A percentile compares a stretch with the other conserved stretches of the same genome.
Evolutionary conservation across 2,888 invertebrate genomes (phyloP).

Genomic region (Amphipoea oculea): DNA sequence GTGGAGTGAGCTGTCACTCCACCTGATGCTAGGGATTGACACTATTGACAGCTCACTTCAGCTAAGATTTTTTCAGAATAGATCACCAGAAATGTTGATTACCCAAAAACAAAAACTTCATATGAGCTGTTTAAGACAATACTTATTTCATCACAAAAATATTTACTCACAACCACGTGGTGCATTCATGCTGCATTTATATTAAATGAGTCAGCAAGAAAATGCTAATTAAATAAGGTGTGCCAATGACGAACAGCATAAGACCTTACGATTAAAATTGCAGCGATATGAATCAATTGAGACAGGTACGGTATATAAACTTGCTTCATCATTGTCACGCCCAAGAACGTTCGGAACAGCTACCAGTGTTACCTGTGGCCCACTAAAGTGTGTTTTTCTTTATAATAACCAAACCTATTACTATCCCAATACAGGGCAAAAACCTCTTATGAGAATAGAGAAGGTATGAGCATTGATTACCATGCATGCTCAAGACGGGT

Average conservation of each 20-base stretch:
- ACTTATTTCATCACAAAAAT: conserved; percentile 13
- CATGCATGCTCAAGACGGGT: too few species aligned
- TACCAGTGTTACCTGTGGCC: not conserved
- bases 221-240: conserved; percentile 57
- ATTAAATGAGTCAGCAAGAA: conserved; percentile 52
- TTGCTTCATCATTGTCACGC: conserved; percentile 29
- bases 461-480: too few species aligned
- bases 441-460: too few species aligned
- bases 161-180: conserved; percentile 26
- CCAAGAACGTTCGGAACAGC: not conserved
- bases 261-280: conserved; percentile 40
- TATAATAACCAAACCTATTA: too few species aligned
- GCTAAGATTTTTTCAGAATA: not conserved
- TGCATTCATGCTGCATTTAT: conserved; percentile 53
- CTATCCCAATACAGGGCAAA: too few species aligned
- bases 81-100: not conserved
- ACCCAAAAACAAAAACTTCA: not conserved
- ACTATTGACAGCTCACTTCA: not conserved
- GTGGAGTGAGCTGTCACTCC: not conserved
- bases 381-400: not conserved
- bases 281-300: conserved; percentile 43
- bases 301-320: conserved; percentile 24
- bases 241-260: conserved; percentile 54
- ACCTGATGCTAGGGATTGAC: not conserved
- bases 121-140: not conserved